phyloP scores from a whole-genome alignment of 2,797 vertebrate species.

The Tiaroga cobitis region DNA sequence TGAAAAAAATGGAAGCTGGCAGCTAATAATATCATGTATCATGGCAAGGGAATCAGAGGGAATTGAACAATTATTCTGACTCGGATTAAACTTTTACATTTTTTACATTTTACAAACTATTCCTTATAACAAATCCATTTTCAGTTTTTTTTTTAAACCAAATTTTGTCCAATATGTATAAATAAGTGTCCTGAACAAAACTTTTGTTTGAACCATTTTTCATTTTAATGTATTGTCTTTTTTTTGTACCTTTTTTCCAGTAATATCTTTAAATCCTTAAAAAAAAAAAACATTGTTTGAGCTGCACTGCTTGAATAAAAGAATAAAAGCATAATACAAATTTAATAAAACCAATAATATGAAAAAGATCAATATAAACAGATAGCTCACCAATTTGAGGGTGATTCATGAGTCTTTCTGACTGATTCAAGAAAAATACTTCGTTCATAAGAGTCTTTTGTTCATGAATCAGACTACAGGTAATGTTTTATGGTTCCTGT shows the following conservation, averaged over 20 bases:
- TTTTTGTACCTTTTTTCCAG: background rate
- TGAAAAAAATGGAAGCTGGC: background rate
- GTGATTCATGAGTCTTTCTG: no score
- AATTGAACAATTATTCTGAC: background rate
- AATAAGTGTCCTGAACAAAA: background rate
- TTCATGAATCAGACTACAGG: background rate
- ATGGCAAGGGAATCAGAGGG: background rate
- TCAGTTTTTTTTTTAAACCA: background rate
- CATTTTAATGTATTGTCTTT: background rate
- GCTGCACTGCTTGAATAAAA: background rate
- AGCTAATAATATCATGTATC: slow-evolving; percentile 38
- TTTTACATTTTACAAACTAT: background rate
- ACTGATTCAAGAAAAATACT: background rate
- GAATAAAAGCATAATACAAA: no score
- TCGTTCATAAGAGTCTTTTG: background rate
- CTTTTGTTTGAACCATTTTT: no score
- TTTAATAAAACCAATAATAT: background rate
- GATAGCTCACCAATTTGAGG: no score
- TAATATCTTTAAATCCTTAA: background rate
- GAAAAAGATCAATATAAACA: background rate
- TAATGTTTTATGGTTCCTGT: background rate
- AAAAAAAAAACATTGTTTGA: background rate
- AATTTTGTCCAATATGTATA: no score
- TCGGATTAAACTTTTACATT: background rate
- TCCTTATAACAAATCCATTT: background rate